Conservation (phyloP, 2,888 invertebrate species). For the Aromia moschata region DNA sequence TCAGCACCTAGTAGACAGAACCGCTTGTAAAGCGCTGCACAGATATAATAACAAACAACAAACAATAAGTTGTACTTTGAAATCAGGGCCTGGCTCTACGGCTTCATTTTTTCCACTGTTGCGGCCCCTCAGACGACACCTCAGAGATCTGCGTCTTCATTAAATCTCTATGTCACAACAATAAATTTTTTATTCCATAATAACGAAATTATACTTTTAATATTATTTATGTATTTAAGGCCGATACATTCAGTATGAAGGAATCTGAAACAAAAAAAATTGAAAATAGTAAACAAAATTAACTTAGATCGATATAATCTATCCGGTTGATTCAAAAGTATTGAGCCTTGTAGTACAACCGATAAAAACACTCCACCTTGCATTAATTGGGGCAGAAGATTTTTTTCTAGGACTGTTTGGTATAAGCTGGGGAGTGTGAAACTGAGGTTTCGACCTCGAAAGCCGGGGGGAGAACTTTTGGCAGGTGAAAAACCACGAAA, state of each 20-base stretch:
- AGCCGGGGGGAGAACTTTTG: no score
- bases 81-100: conserved; percentile 63
- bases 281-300: no score
- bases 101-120: no score
- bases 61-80: conserved; percentile 63
- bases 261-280: conserved; percentile 60
- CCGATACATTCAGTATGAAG: conserved; percentile 65
- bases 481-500: no score
- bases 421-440: no score
- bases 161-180: conserved; percentile 62
- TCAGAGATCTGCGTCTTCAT: conserved; percentile 52
- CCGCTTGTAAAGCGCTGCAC: conserved; percentile 43
- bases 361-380: no score
- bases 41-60: conserved; percentile 58
- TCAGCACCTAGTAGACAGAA: conserved; percentile 56
- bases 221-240: conserved; percentile 62
- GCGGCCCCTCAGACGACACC: conserved; percentile 56
- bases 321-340: no score
- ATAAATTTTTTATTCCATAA: conserved; percentile 60
- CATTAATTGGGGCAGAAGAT: no score
- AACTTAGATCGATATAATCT: no score
- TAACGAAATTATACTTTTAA: conserved; percentile 60
- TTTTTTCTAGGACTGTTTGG: no score
- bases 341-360: no score
- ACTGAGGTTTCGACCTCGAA: no score